phyloP scores from a whole-genome alignment of 2,113 vertebrate species.

The Microtus oregoni region DNA sequence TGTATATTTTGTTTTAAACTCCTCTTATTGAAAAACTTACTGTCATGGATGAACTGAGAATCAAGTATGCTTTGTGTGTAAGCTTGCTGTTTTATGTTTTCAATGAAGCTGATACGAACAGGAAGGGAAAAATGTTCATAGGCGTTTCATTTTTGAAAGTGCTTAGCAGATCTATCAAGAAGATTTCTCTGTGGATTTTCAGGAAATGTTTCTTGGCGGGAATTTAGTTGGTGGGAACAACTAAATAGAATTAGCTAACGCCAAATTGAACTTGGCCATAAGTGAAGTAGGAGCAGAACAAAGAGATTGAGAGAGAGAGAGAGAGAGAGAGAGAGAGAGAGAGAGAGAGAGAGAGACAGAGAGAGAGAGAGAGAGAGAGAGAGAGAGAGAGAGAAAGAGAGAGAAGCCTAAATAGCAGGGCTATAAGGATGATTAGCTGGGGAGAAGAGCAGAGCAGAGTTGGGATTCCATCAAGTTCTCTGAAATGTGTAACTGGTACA shows the following conservation, averaged over 20 bases:
- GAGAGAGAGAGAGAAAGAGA: no score
- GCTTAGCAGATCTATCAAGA: neutral
- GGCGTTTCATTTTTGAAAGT: slow-evolving; percentile 17
- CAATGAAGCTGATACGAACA: neutral
- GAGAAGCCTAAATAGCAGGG: neutral
- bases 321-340: no score
- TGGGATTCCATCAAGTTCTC: no score
- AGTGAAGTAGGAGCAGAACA: neutral
- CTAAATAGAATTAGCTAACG: neutral
- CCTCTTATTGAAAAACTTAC: neutral
- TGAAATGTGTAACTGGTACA: neutral
- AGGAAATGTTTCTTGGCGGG: neutral
- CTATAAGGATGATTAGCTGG: neutral
- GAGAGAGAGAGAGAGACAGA: no score
- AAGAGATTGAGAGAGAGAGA: no score
- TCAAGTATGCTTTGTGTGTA: neutral
- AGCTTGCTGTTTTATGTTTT: slow-evolving; percentile 50
- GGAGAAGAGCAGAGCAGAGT: neutral
- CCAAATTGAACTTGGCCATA: neutral
- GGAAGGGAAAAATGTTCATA: slow-evolving; percentile 15
- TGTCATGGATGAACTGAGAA: neutral
- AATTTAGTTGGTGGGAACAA: neutral
- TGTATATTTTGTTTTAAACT: neutral
- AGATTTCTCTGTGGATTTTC: slow-evolving; percentile 30
- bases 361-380: neutral